Base-by-base conservation (phyloP, 2,888 invertebrate species). In the Oscheius myriophilus region DNA sequence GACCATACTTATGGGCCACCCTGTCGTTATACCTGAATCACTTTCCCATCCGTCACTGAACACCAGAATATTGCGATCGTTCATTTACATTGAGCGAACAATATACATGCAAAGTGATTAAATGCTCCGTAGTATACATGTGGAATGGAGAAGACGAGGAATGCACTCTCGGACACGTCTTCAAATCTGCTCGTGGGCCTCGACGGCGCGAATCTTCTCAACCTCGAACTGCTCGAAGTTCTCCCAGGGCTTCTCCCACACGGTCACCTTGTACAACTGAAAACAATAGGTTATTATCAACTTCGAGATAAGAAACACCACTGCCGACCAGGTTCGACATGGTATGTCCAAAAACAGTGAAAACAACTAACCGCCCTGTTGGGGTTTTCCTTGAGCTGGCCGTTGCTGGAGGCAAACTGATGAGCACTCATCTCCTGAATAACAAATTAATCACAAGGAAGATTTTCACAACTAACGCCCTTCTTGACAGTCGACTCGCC, bases 221-320 rank as follows among this genome's bases (percentile, higher is more conserved):
- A 78, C 77, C 53, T 58, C 71, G 75, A 70, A 79, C 70, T 80
- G 76, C 61, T 76, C 73, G 67, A 80, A 80, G 73, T 80, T 79
- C 73, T 80, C 80, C 80, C 80, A 80, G 52, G 80, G 78, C 70
- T 79, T 79, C 76, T 80, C 80, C 80, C 80, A 80, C 59, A 79
- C 46, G 49, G 70, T 67, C 33, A 80, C 70, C 54, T 75, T 72
- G 75, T 76, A 80, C 42, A 80, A 51, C 23, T 71, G 53, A 33
- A 69, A 69, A 26, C 9, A 21, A 52, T 2, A 16, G n/a, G n/a
- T n/a, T 7, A 9, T 18, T 49, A 49, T 49, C 49, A 9, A 6
- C 11, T 3, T 33, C 9, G 4, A 33, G 33, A 33, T 33, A 33
- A 33, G 33, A 33, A 21, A 4, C 23, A 12, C 7, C 53, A 53